Conservation (phyloP, 2,888 invertebrate species). For the Elysia crispata region DNA sequence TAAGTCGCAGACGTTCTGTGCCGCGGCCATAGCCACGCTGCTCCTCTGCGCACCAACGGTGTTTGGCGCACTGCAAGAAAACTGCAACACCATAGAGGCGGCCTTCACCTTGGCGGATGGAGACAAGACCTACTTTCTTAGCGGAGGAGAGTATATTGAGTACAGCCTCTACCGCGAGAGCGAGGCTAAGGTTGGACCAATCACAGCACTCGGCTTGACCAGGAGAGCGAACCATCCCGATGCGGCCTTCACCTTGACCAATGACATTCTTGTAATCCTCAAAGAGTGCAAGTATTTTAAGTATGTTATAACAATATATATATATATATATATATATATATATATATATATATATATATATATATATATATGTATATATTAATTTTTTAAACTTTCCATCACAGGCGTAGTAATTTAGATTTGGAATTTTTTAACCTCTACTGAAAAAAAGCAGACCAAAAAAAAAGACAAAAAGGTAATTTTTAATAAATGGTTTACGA, state of each 20-base stretch:
- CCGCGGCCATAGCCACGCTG: too few relatives aligned
- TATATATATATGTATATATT: too few relatives aligned
- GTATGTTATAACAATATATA: constrained; percentile 14
- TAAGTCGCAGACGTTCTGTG: too few relatives aligned
- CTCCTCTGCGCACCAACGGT: too few relatives aligned
- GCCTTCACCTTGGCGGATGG: neutral
- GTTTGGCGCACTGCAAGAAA: neutral
- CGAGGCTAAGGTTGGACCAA: constrained; percentile 33
- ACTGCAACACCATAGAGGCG: constrained; percentile 18
- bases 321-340: too few relatives aligned
- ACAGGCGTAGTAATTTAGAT: too few relatives aligned
- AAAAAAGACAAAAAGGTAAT: too few relatives aligned
- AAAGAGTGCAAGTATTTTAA: constrained; percentile 41
- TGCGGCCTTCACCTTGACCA: constrained; percentile 33
- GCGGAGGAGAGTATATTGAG: constrained; percentile 40
- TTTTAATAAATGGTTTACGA: too few relatives aligned
- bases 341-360: too few relatives aligned
- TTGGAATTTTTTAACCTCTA: too few relatives aligned
- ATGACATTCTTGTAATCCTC: constrained; percentile 33
- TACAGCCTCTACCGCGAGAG: constrained; percentile 36
- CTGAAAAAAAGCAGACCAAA: too few relatives aligned
- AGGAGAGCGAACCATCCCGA: constrained; percentile 6
- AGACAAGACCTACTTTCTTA: constrained; percentile 38
- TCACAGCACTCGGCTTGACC: neutral
- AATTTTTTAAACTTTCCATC: too few relatives aligned